phyloP scores from a whole-genome alignment of 2,113 vertebrate genomes.

The Eudyptes chrysolophus region DNA sequence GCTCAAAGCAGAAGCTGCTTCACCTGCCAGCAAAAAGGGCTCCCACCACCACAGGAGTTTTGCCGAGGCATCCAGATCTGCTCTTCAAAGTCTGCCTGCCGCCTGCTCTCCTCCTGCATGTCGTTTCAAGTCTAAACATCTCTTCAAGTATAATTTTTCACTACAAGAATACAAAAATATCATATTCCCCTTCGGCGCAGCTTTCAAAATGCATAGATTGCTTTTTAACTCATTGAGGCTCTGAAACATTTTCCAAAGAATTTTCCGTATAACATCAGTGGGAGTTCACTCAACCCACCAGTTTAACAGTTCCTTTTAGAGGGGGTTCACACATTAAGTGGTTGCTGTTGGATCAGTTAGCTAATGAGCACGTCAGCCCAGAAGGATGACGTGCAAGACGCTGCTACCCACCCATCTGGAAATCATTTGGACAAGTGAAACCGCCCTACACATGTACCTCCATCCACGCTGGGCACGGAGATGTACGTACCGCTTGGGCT shows the following conservation, averaged over 20 bases:
- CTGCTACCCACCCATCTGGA: background rate
- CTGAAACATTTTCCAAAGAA: background rate
- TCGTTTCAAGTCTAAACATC: background rate
- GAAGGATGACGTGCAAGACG: background rate
- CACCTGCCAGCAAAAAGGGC: background rate
- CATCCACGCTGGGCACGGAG: background rate
- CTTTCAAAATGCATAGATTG: background rate
- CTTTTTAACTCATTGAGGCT: background rate
- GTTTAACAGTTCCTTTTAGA: background rate
- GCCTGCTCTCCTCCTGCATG: background rate
- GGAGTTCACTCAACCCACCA: background rate
- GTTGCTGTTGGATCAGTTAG: background rate
- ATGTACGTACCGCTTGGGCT: rapidly evolving
- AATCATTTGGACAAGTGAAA: background rate
- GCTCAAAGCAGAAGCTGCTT: background rate
- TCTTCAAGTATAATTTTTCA: background rate
- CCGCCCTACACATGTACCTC: background rate
- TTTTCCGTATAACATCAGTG: background rate
- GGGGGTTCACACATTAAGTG: background rate
- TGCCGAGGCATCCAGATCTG: background rate
- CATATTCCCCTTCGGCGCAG: background rate
- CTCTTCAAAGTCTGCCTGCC: background rate
- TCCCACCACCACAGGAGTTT: background rate
- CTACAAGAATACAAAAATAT: background rate
- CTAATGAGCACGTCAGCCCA: background rate